phyloP scores from a whole-genome alignment of 1,140 invertebrate genomes.

The Musca vetustissima region DNA sequence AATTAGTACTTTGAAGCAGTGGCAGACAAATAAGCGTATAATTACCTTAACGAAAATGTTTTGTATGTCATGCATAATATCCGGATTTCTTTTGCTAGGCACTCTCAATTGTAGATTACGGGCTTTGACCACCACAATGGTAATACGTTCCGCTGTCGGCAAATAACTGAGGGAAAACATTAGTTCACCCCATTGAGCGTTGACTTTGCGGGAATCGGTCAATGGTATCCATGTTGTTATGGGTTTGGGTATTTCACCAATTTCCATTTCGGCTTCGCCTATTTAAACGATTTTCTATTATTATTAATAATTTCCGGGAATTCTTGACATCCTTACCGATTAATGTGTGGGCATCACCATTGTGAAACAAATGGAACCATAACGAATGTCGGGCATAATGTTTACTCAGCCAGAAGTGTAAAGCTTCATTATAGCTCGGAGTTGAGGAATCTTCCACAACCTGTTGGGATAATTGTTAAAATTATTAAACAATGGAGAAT shows the following conservation, averaged over 20 bases:
- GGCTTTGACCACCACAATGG: constrained; percentile 79
- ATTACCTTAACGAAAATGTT: constrained; percentile 49
- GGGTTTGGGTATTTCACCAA: constrained; percentile 56
- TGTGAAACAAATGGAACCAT: constrained; percentile 56
- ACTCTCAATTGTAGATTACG: constrained; percentile 67
- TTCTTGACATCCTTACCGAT: constrained; percentile 34
- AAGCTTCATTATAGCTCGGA: constrained; percentile 74
- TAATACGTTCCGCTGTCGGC: constrained; percentile 76
- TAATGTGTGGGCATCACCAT: constrained; percentile 49
- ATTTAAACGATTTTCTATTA: not conserved
- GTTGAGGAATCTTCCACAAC: constrained; percentile 60
- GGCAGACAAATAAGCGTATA: not conserved
- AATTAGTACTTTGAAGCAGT: not conserved
- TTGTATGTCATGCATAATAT: constrained; percentile 33
- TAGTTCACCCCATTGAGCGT: constrained; percentile 70
- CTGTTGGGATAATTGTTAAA: constrained; percentile 28
- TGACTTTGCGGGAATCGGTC: constrained; percentile 59
- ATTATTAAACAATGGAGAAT: not conserved
- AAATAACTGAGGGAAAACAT: constrained; percentile 84
- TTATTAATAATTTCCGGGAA: not conserved
- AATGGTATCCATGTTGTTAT: constrained; percentile 61
- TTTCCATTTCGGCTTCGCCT: constrained; percentile 59
- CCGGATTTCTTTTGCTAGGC: constrained; percentile 56
- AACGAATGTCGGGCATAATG: constrained; percentile 48
- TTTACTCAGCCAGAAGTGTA: constrained; percentile 68